A percentile compares a stretch with the other conserved stretches of the same genome.
Evolutionary conservation across 2,113 vertebrate species (phyloP).

Genomic region (Haemorhous mexicanus): DNA sequence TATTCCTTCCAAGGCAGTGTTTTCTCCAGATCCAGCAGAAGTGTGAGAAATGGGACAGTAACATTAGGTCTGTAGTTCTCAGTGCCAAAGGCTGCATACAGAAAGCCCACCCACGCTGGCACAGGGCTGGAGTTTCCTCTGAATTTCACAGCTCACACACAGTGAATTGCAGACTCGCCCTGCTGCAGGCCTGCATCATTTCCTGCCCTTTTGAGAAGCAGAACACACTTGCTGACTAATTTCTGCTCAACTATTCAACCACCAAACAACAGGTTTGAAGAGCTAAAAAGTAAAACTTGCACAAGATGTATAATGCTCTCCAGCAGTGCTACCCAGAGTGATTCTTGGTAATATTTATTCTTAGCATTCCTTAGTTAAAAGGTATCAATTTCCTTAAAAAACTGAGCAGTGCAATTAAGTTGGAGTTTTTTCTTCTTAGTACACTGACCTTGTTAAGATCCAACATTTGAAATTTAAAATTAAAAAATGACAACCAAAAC

Average conservation of each 20-base stretch:
- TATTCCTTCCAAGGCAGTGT: background rate
- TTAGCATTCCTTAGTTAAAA: background rate
- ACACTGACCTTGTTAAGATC: background rate
- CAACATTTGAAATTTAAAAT: background rate
- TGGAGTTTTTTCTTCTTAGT: background rate
- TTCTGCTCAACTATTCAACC: background rate
- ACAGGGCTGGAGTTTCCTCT: background rate
- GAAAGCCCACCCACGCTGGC: background rate
- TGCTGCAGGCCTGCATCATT: background rate
- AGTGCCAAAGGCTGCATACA: background rate
- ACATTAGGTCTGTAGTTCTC: background rate
- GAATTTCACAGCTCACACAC: background rate
- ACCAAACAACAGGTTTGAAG: background rate
- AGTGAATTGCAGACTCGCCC: background rate
- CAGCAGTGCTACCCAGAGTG: background rate
- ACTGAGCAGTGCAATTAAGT: background rate
- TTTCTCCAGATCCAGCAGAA: background rate
- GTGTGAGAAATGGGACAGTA: background rate
- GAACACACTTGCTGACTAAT: slow-evolving; percentile 1
- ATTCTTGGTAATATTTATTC: background rate
- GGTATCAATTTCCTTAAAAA: background rate
- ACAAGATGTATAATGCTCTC: background rate
- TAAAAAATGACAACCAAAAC: background rate
- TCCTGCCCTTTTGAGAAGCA: background rate
- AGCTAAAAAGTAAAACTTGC: background rate